These are phyloP conservation scores for Corythoichthys intestinalis DNA, from an alignment of 2,113 vertebrate species.

Conservation along the genomic window DNA sequence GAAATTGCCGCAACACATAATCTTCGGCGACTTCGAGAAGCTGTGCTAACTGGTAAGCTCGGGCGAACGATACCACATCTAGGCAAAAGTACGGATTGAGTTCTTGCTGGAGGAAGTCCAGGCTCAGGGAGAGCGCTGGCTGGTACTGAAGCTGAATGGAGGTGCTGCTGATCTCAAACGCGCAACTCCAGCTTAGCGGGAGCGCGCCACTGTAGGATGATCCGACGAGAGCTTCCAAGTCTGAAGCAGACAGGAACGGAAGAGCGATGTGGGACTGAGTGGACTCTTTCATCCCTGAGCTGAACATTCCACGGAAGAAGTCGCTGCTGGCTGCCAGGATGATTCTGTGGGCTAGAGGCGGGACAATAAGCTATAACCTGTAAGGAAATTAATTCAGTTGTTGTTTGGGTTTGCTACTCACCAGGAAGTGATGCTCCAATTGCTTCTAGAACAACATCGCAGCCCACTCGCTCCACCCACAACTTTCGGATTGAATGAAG, in stretches of 20 bases:
- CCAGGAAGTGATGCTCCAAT: conserved; percentile 65
- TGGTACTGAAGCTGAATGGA: conserved; percentile 82
- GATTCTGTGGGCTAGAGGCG: conserved; percentile 79
- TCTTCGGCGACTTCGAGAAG: conserved; percentile 72
- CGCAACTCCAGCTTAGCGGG: conserved; percentile 70
- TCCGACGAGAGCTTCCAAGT: conserved; percentile 76
- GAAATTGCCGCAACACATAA: conserved; percentile 79
- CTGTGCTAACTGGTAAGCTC: conserved; percentile 70
- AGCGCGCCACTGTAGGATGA: conserved; percentile 80
- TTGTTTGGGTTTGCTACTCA: conserved; percentile 43
- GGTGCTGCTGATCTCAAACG: conserved; percentile 77
- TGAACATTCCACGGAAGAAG: conserved; percentile 87
- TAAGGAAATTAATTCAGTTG: not conserved
- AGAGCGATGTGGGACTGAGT: conserved; percentile 59
- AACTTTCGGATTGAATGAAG: conserved; percentile 70
- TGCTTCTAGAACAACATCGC: conserved; percentile 77
- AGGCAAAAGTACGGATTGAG: conserved; percentile 76
- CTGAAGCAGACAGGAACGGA: conserved; percentile 66
- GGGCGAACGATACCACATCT: conserved; percentile 54
- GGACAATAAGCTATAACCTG: not conserved
- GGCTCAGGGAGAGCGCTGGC: conserved; percentile 78
- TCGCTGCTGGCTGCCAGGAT: conserved; percentile 83
- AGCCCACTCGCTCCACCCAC: conserved; percentile 71
- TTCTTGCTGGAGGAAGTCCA: conserved; percentile 73
- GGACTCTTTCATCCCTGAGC: conserved; percentile 83